Evolutionary conservation across 2,888 invertebrate species (phyloP), one percentile per base, ranked within the genome.

Genomic region (Brachynemurus nebulosus): DNA sequence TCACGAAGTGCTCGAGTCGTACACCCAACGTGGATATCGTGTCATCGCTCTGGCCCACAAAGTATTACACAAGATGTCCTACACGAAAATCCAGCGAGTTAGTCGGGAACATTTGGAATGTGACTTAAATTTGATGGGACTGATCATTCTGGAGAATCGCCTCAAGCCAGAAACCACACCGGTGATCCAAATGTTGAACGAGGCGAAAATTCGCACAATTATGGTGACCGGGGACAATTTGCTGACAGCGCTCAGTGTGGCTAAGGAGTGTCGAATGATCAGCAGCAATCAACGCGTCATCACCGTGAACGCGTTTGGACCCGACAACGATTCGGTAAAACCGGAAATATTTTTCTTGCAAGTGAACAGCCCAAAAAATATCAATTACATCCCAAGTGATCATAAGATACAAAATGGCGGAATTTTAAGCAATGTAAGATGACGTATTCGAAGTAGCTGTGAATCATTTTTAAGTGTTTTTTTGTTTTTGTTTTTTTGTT

Each of bases 141-240:
- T 98, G 50, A 80, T 98, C 9, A 78, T 98, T 11, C 74, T 98
- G 68, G 97, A 98, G 63, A 98, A 98, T 65, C 76, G 89, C 1
- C 66, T 98, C 38, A 96, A 96, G 59, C 78, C 84, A 0, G 84
- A 92, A 57, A 91, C 92, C 0, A 74, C 78, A 0, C 77, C 77
- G 2, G 81, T 91, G 19, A 86, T 96, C 42, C 64, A 72, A 3
- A 76, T 79, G 21, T 66, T 97, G 42, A 81, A 78, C 50, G 69
- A 80, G 2, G 96, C 98, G 0, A 76, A 82, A 52, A 85, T 99
- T 50, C 78, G 89, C 47, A 83, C 86, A 2, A 78, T 93, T 6
- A 98, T 98, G 97, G 88, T 97, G 14, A 98, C 97, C 27, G 77
- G 86, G 30, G 86, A 88, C 59, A 88, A 86, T 57, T 77, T 95